Conservation (phyloP, 1,140 invertebrate species). For the Bemisia tabaci region DNA sequence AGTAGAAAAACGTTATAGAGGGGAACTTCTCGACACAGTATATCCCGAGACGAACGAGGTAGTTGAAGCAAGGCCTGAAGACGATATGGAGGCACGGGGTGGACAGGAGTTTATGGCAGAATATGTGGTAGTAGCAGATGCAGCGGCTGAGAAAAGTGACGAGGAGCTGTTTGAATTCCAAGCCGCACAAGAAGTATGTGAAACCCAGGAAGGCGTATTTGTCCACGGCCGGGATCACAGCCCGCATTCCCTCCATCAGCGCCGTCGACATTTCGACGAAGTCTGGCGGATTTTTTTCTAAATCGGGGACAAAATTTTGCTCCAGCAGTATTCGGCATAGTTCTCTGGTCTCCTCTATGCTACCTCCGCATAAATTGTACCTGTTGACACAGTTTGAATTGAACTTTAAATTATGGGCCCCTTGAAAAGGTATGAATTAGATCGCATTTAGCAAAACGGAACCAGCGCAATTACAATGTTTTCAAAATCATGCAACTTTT, state of each 20-base stretch:
- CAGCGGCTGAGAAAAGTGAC: conserved; percentile 26
- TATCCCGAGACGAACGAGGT: conserved; percentile 26
- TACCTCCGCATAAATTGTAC: conserved; percentile 40
- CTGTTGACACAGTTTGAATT: conserved; percentile 29
- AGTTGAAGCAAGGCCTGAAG: conserved; percentile 32
- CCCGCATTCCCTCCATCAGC: conserved; percentile 34
- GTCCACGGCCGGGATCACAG: conserved; percentile 32
- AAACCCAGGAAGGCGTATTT: conserved; percentile 31
- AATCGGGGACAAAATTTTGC: conserved; percentile 30
- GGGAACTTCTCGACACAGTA: not conserved
- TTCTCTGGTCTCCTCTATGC: conserved; percentile 31
- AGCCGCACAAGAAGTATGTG: conserved; percentile 23
- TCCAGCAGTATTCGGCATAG: conserved; percentile 31
- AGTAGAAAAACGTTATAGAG: not conserved
- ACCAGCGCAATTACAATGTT: too few species aligned
- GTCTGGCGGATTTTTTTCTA: conserved; percentile 34
- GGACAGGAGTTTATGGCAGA: conserved; percentile 31
- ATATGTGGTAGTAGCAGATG: conserved; percentile 33
- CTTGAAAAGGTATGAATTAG: too few species aligned
- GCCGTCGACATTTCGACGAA: conserved; percentile 34
- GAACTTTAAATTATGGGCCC: too few species aligned
- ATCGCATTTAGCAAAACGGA: too few species aligned
- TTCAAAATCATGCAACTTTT: too few species aligned
- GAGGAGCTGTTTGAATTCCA: not conserved
- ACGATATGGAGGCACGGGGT: conserved; percentile 28